These are phyloP conservation scores for Nephrocerus scutellatus DNA, from an alignment of 2,888 invertebrate genomes.

Conservation along the genomic window DNA sequence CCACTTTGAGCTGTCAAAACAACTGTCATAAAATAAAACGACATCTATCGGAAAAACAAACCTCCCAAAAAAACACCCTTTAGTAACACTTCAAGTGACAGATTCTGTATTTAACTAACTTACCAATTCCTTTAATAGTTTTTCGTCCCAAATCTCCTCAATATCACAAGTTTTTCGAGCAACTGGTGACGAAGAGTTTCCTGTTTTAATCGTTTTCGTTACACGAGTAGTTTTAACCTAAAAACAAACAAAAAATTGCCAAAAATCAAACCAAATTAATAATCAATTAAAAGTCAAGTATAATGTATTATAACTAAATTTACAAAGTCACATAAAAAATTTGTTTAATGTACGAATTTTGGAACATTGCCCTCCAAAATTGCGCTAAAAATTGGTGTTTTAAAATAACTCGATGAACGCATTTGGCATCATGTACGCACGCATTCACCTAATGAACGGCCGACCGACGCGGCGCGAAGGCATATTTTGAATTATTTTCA, in stretches of 20 bases:
- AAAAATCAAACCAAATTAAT: background rate
- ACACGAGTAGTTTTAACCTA: constrained; percentile 51
- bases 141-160: constrained; percentile 72
- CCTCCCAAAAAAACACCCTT: too few relatives aligned
- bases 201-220: constrained; percentile 45
- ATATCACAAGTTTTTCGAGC: constrained; percentile 55
- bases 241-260: constrained; percentile 15
- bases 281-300: constrained; percentile 5
- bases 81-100: background rate
- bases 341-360: background rate
- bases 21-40: too few relatives aligned
- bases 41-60: too few relatives aligned
- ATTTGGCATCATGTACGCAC: constrained; percentile 17
- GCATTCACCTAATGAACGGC: too few relatives aligned
- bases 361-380: background rate
- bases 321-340: constrained; percentile 1
- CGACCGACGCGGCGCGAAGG: too few relatives aligned
- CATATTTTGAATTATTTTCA: too few relatives aligned
- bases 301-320: background rate
- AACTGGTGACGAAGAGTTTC: constrained; percentile 48
- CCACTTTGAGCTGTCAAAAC: too few relatives aligned
- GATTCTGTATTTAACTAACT: constrained; percentile 45
- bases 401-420: constrained; percentile 35
- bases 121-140: constrained; percentile 63
- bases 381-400: too few relatives aligned